These are phyloP conservation scores for Parambassis ranga DNA, from an alignment of 2,797 vertebrate species.

Conservation along the genomic window DNA sequence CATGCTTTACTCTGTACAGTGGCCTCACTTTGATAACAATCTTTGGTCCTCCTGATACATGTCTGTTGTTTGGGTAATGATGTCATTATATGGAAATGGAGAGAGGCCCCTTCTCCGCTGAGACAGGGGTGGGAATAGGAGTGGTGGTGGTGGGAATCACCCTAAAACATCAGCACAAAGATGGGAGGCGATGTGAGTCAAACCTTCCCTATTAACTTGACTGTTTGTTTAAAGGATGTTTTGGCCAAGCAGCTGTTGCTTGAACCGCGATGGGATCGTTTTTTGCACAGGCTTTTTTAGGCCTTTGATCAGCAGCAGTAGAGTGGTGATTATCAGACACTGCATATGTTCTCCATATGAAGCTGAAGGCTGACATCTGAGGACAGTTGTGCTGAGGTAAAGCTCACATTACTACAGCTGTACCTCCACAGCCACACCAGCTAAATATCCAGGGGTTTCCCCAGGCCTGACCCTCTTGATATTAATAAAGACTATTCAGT, in stretches of 20 bases:
- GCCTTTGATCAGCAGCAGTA: conserved; percentile 1
- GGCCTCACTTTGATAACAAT: conserved; percentile 61
- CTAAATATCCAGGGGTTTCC: conserved; percentile 56
- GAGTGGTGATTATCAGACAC: conserved; percentile 1
- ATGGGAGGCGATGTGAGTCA: conserved; percentile 58
- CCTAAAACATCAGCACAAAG: conserved; percentile 38
- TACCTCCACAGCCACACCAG: conserved; percentile 28
- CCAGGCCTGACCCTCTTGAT: conserved; percentile 14
- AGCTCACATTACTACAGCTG: conserved; percentile 47
- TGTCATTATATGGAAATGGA: conserved; percentile 67
- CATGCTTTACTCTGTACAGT: conserved; percentile 2
- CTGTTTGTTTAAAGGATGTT: conserved; percentile 35
- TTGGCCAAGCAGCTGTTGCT: conserved; percentile 25
- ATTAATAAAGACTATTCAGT: conserved; percentile 34
- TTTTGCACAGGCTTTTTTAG: not conserved
- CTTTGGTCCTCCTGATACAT: conserved; percentile 51
- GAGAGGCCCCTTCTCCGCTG: conserved; percentile 30
- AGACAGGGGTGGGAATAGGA: conserved; percentile 42
- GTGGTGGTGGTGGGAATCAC: conserved; percentile 12
- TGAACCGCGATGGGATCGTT: not conserved
- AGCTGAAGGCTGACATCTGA: not conserved
- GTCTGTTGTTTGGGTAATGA: conserved; percentile 74
- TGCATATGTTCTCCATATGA: conserved; percentile 4
- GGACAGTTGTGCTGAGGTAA: not conserved
- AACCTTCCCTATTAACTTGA: conserved; percentile 18